Base-by-base conservation (phyloP, 2,797 vertebrate species). In the Anguilla pacifica region DNA sequence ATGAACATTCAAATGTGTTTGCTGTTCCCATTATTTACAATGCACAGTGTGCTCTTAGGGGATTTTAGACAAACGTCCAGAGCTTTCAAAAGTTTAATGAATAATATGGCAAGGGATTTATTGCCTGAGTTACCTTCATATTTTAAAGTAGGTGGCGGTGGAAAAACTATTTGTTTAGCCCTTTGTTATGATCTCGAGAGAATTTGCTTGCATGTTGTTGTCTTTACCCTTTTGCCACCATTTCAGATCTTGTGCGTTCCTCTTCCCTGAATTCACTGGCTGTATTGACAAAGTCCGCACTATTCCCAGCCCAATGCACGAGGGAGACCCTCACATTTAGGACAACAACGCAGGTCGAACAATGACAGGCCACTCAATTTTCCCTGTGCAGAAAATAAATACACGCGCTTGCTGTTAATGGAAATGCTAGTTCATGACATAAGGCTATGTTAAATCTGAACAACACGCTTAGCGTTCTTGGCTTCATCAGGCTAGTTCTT, bases 61-160 rank as follows among this genome's bases (percentile, higher is more conserved):
- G 83, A 39, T 59, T 84, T 84, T 28, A n/a, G 49, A 53, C 53
- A 57, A 53, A 84, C 87, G 90, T 91, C 70, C 89, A 84, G 79
- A 86, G 88, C 81, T 91, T 87, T 87, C 86, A 90, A 90, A 91
- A 91, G 86, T 91, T 89, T 90, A 93, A 93, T 93, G 81, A 82
- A 82, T 51, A 51, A 82, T 82, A n/a, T 51, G 79, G 22, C 22
- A n/a, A 51, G 19, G 79, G 46, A 82, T 82, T 82, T 82, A 82
- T 82, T n/a, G 46, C 79, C 79, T 0, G 25, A 51, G 79, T 82
- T 49, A 82, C 84, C 39, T 39, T 43, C 84, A 85, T 67, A 85
- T 67, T 85, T 61, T 67, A 22, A 67, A 85, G 22, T 64, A 19
- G 28, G 35, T 13, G 59, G 11, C 35, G 46, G 57, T 61, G 43